Conservation (phyloP, 37 sponge, comb jelly and placozoan species). For the Trichoplax adhaerens region DNA sequence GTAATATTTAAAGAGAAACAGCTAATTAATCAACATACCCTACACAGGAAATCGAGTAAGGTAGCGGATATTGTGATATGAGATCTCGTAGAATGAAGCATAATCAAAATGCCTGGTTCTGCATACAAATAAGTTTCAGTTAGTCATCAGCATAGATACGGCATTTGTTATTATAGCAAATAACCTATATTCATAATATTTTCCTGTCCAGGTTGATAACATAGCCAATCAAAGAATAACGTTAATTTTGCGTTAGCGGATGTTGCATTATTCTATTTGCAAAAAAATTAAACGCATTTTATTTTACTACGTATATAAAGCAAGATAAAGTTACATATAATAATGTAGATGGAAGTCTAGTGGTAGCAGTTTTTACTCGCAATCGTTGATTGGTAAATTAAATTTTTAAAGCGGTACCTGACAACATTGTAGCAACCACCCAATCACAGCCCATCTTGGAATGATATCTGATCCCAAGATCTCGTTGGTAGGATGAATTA, state of each 20-base stretch:
- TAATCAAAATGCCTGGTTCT: slow-evolving; percentile 94
- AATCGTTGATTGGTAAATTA: neutral
- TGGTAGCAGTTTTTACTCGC: neutral
- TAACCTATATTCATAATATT: slow-evolving; percentile 96
- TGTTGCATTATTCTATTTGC: slow-evolving; percentile 35
- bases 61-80: slow-evolving; percentile 71
- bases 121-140: neutral
- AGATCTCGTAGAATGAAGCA: slow-evolving; percentile 67
- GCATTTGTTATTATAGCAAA: neutral
- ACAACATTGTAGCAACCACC: slow-evolving; percentile 83
- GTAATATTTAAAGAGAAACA: too few species aligned
- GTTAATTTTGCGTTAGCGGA: slow-evolving; percentile 65
- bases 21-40: slow-evolving; percentile 14
- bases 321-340: neutral
- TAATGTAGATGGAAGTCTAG: neutral
- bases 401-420: slow-evolving; percentile 31
- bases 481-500: slow-evolving; percentile 95
- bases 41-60: slow-evolving; percentile 82
- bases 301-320: slow-evolving; percentile 1
- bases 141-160: neutral
- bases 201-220: slow-evolving; percentile 62
- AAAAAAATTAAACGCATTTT: neutral
- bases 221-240: slow-evolving; percentile 90
- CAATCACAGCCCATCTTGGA: slow-evolving; percentile 92
- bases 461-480: slow-evolving; percentile 76